These are phyloP conservation scores for Coreius guichenoti DNA, from an alignment of 2,797 vertebrate species.

Conservation along the genomic window DNA sequence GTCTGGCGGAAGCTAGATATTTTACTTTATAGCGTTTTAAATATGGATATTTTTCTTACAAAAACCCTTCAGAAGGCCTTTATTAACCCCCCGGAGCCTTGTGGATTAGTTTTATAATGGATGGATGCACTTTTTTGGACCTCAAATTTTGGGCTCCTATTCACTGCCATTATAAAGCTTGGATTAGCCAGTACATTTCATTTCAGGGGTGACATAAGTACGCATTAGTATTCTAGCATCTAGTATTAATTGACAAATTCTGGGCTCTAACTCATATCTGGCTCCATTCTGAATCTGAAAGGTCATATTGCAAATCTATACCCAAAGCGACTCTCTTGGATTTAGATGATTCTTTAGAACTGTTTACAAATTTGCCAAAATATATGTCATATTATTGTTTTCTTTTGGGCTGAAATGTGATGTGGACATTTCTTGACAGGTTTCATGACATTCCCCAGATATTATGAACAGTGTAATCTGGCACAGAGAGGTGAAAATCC, in stretches of 20 bases:
- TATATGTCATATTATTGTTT: neutral
- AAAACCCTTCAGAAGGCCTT: too few species aligned
- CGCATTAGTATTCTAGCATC: too few species aligned
- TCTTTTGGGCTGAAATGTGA: neutral
- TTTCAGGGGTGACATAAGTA: too few species aligned
- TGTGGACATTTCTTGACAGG: neutral
- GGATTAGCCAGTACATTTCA: too few species aligned
- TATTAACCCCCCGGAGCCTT: too few species aligned
- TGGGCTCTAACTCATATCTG: neutral
- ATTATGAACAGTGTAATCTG: neutral
- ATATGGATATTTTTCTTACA: too few species aligned
- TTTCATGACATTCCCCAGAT: neutral
- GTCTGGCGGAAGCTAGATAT: too few species aligned
- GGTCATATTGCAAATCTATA: neutral
- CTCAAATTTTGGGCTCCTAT: too few species aligned
- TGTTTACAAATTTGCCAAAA: neutral
- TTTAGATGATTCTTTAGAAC: neutral
- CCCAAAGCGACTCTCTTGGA: neutral
- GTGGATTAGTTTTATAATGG: too few species aligned
- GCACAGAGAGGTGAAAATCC: slow-evolving; percentile 28
- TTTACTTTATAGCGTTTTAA: too few species aligned
- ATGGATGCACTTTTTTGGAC: too few species aligned
- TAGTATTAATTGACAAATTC: neutral
- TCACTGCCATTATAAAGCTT: too few species aligned
- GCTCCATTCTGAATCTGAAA: neutral